Percentiles rank a stretch among this genome's conserved stretches.
Conservation (phyloP, 2,888 invertebrate genomes). For the Pollenia amentaria region DNA sequence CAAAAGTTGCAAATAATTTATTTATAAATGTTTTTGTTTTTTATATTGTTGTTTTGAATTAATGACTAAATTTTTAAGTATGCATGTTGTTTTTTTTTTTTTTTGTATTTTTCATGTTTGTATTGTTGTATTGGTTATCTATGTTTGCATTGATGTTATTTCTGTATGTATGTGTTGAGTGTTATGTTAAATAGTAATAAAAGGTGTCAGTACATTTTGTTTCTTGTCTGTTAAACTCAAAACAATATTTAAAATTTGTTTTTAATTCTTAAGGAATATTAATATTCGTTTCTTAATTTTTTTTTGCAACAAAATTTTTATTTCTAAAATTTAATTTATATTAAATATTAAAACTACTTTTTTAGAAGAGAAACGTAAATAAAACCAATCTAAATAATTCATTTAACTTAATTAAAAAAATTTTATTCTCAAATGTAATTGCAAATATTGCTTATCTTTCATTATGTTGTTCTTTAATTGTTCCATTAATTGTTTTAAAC, state of each 20-base stretch:
- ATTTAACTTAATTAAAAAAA: slow-evolving; percentile 44
- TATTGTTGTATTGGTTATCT: too few relatives aligned
- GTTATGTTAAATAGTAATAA: slow-evolving; percentile 57
- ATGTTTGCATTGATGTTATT: slow-evolving; percentile 18
- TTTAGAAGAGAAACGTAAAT: slow-evolving; percentile 32
- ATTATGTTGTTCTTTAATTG: slow-evolving; percentile 36
- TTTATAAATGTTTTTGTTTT: slow-evolving; percentile 38
- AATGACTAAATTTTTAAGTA: slow-evolving; percentile 62
- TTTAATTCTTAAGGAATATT: slow-evolving; percentile 46
- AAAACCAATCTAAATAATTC: slow-evolving; percentile 47
- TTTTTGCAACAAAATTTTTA: slow-evolving; percentile 12
- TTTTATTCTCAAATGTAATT: slow-evolving; percentile 44
- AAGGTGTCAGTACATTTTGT: slow-evolving; percentile 71
- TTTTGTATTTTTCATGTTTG: slow-evolving; percentile 20
- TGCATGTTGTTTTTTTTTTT: slow-evolving; percentile 38
- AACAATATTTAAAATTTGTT: slow-evolving; percentile 20
- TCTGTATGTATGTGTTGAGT: slow-evolving; percentile 36
- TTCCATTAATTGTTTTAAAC: slow-evolving; percentile 30
- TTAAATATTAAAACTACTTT: slow-evolving; percentile 36
- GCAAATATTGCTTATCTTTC: slow-evolving; percentile 71
- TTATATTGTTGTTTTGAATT: slow-evolving; percentile 49
- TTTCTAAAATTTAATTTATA: slow-evolving; percentile 32
- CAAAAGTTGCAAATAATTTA: slow-evolving; percentile 67
- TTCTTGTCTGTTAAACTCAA: slow-evolving; percentile 59
- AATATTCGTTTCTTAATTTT: slow-evolving; percentile 19